Conservation (phyloP, 2,113 vertebrate species). For the Eretmochelys imbricata region DNA sequence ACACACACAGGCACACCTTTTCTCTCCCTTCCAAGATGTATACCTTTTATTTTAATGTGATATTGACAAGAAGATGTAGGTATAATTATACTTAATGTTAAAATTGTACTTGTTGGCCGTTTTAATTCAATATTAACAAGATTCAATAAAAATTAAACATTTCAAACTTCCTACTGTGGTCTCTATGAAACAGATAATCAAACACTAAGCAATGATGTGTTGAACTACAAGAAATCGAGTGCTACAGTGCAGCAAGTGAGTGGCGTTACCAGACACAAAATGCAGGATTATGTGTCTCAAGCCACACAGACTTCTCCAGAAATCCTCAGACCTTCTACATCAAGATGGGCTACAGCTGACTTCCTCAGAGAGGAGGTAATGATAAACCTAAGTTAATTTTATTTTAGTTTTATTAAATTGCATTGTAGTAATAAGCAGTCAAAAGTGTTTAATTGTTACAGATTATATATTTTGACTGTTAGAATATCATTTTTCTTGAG, state of each 20-base stretch:
- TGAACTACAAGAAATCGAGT: slow-evolving; percentile 50
- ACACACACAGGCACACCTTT: background rate
- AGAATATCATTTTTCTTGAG: background rate
- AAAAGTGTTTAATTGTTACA: background rate
- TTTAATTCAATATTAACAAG: slow-evolving; percentile 10
- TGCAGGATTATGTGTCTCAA: slow-evolving; percentile 63
- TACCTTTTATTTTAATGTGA: background rate
- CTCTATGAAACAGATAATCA: slow-evolving; percentile 71
- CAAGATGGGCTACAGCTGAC: slow-evolving; percentile 51
- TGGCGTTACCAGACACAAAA: background rate
- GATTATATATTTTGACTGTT: background rate
- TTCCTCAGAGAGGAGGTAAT: slow-evolving; percentile 85
- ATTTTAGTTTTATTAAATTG: background rate
- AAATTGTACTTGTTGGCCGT: background rate
- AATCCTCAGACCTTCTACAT: slow-evolving; percentile 47
- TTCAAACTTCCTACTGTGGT: background rate
- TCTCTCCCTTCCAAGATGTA: background rate
- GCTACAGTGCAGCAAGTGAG: slow-evolving; percentile 15
- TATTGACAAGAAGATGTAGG: background rate
- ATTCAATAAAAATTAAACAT: background rate
- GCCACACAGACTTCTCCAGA: slow-evolving; percentile 84
- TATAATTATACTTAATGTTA: background rate
- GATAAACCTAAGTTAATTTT: background rate
- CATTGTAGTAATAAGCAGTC: background rate
- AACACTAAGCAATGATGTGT: slow-evolving; percentile 45